Evolutionary conservation across 2,113 vertebrate species (phyloP), one percentile per base, ranked within the genome.

Genomic region (Leptocoma aspasia): DNA sequence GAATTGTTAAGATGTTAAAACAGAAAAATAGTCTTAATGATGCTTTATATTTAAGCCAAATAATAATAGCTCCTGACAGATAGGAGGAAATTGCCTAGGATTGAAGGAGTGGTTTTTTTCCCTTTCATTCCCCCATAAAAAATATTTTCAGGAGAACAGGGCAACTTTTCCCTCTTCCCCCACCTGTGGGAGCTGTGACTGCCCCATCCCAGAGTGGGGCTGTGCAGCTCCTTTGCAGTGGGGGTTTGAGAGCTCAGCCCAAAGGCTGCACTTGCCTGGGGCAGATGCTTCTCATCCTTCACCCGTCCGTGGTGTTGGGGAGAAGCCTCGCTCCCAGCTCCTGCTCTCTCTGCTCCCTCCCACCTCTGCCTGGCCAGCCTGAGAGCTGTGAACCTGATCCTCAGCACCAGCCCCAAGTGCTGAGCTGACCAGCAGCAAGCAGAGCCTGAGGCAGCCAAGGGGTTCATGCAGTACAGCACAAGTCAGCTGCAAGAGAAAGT

Each of bases 31-130:
- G 42, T 24, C 82, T 66, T 91, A 77, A 64, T 33, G 56, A 60
- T 94, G 50, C 47, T 90, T 86, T 77, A 60, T 91, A 64, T 82
- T 82, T 76, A 86, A 90, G 71, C 92, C 82, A 93, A 68, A 76
- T 86, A 94, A 53, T 91, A 80, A 96, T 52, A 86, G 57, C 20
- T 91, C 7, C 81, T 97, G 94, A 97, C 92, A 92, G 72, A 80
- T 41, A 68, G 53, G 37, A 91, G 50, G 45, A 78, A 61, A 24
- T 50, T 47, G 26, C 65, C 66, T 82, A 54, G 85, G 20, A 68
- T 18, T 71, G 60, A 63, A 68, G 56, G 41, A 50, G 27, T 71
- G n/a, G 0, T 2, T n/a, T 59, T 88, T 13, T 4, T 12, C 20
- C 22, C 33, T 39, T 66, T 72, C 15, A 17, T 79, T 89, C 15